Evolutionary conservation across 2,888 invertebrate genomes (phyloP), one percentile per base, ranked within the genome.

Genomic region (Tetheella fluctuosa): DNA sequence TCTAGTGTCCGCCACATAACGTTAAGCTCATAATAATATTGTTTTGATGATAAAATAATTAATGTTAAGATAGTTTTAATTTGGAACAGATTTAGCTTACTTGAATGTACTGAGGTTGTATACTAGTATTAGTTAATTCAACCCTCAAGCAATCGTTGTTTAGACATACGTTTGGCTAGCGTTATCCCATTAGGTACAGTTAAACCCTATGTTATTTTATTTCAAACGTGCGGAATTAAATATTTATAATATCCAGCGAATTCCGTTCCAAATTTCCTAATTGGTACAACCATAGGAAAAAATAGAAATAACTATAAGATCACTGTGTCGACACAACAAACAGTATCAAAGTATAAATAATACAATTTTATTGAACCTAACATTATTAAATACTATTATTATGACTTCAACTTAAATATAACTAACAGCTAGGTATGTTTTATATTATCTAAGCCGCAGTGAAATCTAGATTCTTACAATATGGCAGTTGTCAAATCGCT

Each of bases 401-500:
- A 91, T 93, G 92, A 92, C 92, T 92, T 86, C 85, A 89, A 89
- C 90, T 91, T 90, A 84, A 84, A 80, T 84, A 89, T 71, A 73
- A 70, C 71, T 81, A 81, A 69, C 63, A 65, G 62, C 76, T 80
- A 66, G 62, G 76, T 81, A 80, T 60, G 63, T 65, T 68, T 73
- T 71, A 69, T 65, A 67, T 67, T 82, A 48, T 48, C 48, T 86
- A 88, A 83, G 83, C 83, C 84, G 82, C 81, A 79, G 79, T 84
- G 85, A 86, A 72, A 82, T 75, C 86, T 90, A 90, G 78, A 83
- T 89, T 77, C 90, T 92, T 91, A 93, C 86, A 88, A 86, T 93
- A 93, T 93, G 93, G 93, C 93, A 92, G 93, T 93, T 90, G 88
- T 91, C 89, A 87, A 88, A 87, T 89, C 84, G 91, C 90, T 93